Evolutionary conservation across 2,797 vertebrate genomes (phyloP).

Genomic region (Aphelocoma californica): DNA sequence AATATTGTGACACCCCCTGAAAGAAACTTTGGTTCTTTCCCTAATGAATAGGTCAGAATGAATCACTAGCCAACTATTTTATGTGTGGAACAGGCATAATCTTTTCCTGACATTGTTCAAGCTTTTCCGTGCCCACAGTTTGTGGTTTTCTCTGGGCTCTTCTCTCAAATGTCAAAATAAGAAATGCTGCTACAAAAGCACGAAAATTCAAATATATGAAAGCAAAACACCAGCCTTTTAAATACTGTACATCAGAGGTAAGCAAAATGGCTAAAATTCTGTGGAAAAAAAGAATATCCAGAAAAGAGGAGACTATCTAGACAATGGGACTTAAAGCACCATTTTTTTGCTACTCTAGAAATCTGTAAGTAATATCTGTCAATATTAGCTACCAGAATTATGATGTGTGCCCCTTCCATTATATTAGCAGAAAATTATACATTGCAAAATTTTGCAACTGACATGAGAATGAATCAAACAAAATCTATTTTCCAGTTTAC

Average conservation of each 20-base stretch:
- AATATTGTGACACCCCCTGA: neutral
- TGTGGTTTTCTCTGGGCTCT: neutral
- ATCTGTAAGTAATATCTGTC: neutral
- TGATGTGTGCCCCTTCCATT: neutral
- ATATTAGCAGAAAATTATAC: neutral
- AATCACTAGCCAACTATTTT: neutral
- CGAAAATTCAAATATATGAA: neutral
- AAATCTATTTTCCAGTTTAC: neutral
- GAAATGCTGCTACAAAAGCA: neutral
- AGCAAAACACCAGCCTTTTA: conserved; percentile 1
- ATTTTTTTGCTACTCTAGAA: neutral
- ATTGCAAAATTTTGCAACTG: neutral
- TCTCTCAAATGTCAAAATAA: neutral
- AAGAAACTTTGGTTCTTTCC: neutral
- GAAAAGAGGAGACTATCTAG: neutral
- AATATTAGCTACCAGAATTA: neutral
- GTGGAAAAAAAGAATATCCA: neutral
- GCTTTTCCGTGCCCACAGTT: neutral
- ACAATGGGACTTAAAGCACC: neutral
- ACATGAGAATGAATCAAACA: neutral
- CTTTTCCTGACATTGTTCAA: neutral
- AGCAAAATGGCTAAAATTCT: conserved; percentile 22
- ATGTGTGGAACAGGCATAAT: neutral
- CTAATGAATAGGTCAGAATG: neutral
- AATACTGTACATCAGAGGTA: neutral